phyloP scores from a whole-genome alignment of 2,888 invertebrate species.

The Agrilus biguttatus region DNA sequence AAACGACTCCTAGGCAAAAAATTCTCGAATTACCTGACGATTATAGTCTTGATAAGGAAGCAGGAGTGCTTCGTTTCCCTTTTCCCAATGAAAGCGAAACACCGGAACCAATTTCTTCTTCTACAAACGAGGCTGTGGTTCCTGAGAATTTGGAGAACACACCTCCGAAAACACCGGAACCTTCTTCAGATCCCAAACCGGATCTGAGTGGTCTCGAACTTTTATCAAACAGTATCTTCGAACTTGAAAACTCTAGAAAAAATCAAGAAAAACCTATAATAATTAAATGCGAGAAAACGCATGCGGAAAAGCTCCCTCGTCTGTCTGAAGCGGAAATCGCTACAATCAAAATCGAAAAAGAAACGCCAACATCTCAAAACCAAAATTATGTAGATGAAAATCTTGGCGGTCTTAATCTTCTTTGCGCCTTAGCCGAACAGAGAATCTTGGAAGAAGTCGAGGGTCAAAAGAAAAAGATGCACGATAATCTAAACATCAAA shows the following conservation, averaged over 20 bases:
- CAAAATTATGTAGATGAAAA: slow-evolving; percentile 29
- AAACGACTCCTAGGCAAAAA: not conserved
- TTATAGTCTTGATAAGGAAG: not conserved
- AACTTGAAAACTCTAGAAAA: slow-evolving; percentile 43
- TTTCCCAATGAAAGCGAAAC: too few species aligned
- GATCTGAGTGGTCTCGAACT: slow-evolving; percentile 72
- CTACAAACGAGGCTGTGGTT: too few species aligned
- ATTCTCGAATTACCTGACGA: slow-evolving; percentile 1
- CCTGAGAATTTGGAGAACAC: not conserved
- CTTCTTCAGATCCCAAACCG: slow-evolving; percentile 26
- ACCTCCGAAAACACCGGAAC: slow-evolving; percentile 4
- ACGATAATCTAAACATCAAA: slow-evolving; percentile 3
- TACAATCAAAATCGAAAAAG: slow-evolving; percentile 17
- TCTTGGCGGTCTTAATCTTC: slow-evolving; percentile 53
- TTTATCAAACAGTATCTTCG: slow-evolving; percentile 72
- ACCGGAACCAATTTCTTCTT: too few species aligned
- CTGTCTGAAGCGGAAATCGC: slow-evolving; percentile 11
- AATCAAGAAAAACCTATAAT: not conserved
- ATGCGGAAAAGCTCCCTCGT: slow-evolving; percentile 22
- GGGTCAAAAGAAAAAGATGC: slow-evolving; percentile 19
- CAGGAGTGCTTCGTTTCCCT: too few species aligned
- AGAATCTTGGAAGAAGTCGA: slow-evolving; percentile 63
- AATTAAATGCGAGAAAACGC: slow-evolving; percentile 8
- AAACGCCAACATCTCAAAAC: slow-evolving; percentile 35
- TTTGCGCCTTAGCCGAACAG: slow-evolving; percentile 76